Evolutionary conservation across 2,888 invertebrate genomes (phyloP).

Genomic region (Drosophila testacea): DNA sequence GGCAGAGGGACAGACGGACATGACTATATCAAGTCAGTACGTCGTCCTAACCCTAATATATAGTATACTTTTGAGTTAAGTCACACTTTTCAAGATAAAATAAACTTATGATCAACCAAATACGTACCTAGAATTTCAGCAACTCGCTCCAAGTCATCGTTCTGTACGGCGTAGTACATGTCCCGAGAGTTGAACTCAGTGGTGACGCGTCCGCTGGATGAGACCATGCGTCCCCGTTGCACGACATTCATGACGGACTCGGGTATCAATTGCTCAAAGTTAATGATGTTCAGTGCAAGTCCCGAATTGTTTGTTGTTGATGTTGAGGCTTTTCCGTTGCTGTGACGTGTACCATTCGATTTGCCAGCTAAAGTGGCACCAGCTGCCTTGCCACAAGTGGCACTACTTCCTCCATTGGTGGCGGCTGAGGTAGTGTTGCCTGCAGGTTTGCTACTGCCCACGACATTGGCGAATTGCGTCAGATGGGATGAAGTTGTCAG

Average conservation of each 20-base stretch:
- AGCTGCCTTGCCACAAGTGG: conserved; percentile 36
- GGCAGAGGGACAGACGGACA: no score
- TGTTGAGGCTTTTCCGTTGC: conserved; percentile 26
- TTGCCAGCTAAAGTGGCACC: conserved; percentile 22
- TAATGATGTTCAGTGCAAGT: conserved; percentile 62
- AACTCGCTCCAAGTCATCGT: conserved; percentile 84
- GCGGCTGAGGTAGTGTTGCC: conserved; percentile 12
- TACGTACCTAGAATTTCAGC: conserved; percentile 83
- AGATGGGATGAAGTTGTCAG: conserved; percentile 70
- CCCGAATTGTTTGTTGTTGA: background rate
- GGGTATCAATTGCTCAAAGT: conserved; percentile 84
- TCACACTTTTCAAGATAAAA: no score
- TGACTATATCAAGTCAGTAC: no score
- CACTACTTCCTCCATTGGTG: conserved; percentile 5
- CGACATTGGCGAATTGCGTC: conserved; percentile 44
- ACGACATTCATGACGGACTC: conserved; percentile 85
- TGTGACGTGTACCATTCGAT: conserved; percentile 43
- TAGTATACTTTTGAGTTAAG: no score
- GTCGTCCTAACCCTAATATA: no score
- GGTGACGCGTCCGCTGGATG: conserved; percentile 67
- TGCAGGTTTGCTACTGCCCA: conserved; percentile 15
- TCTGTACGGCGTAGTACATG: conserved; percentile 84
- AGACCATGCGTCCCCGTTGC: conserved; percentile 72
- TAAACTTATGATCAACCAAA: no score
- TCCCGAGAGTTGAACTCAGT: conserved; percentile 83